Percentiles rank a stretch among this genome's conserved stretches.
These are phyloP conservation scores for Cremastinae sp. DNA, from an alignment of 2,888 invertebrate species.

Conservation along the genomic window DNA sequence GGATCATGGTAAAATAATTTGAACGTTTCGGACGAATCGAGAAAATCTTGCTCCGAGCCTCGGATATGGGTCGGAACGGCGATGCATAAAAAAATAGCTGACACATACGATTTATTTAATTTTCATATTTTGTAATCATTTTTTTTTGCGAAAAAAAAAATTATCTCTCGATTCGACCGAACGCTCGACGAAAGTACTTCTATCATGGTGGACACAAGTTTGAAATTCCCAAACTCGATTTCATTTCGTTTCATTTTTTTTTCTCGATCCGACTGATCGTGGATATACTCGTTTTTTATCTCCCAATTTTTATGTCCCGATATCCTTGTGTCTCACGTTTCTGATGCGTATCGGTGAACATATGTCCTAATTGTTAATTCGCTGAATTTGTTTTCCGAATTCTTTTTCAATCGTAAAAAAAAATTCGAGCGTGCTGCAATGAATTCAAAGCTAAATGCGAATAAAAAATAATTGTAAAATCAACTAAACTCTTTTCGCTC, in stretches of 20 bases:
- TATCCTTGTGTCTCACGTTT: conserved; percentile 31
- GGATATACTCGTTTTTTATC: conserved; percentile 10
- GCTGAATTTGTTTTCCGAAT: neutral
- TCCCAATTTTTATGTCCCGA: conserved; percentile 12
- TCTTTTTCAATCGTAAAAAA: no score
- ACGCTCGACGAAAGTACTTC: conserved; percentile 65
- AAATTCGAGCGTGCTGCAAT: no score
- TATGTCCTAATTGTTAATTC: neutral
- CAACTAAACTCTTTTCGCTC: no score
- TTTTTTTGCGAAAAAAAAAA: neutral
- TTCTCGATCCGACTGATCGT: conserved; percentile 29
- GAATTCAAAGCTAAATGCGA: neutral
- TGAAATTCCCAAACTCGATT: conserved; percentile 71
- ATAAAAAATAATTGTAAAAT: neutral
- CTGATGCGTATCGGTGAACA: conserved; percentile 32
- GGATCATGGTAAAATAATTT: conserved; percentile 36
- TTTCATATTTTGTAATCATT: neutral
- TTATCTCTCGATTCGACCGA: conserved; percentile 56
- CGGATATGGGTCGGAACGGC: no score
- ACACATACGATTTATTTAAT: neutral
- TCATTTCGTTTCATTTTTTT: conserved; percentile 52
- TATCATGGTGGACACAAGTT: conserved; percentile 79
- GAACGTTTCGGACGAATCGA: conserved; percentile 27
- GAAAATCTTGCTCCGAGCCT: conserved; percentile 2
- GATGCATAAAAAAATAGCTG: no score